Percentiles rank a stretch among this genome's conserved stretches.
Evolutionary conservation across 2,797 vertebrate genomes (phyloP).

Genomic region (Lutjanus campechanus): DNA sequence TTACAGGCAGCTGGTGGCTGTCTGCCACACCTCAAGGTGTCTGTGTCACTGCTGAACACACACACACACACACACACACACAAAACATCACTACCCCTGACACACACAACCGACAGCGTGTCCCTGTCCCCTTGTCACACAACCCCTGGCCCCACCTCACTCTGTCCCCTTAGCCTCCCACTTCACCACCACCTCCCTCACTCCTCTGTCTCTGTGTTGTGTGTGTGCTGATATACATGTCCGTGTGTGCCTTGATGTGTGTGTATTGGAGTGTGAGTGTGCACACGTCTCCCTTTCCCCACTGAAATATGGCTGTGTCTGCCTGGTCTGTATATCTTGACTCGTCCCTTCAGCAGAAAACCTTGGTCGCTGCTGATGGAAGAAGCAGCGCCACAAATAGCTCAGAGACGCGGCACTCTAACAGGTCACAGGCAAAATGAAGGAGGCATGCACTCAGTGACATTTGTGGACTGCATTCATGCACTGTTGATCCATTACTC

Average conservation of each 20-base stretch:
- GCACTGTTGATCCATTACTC: constrained; percentile 48
- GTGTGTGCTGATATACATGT: constrained; percentile 42
- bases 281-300: constrained; percentile 45
- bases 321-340: constrained; percentile 72
- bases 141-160: constrained; percentile 69
- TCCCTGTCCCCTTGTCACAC: constrained; percentile 73
- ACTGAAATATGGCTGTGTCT: constrained; percentile 77
- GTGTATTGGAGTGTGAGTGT: constrained; percentile 56
- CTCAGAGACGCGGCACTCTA: constrained; percentile 48
- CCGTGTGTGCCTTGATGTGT: constrained; percentile 41
- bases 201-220: constrained; percentile 25
- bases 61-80: constrained; percentile 30
- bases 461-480: constrained; percentile 37
- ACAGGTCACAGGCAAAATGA: constrained; percentile 66
- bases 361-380: constrained; percentile 78
- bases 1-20: constrained; percentile 80
- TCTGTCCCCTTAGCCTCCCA: constrained; percentile 67
- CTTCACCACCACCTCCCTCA: constrained; percentile 57
- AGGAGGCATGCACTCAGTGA: constrained; percentile 42
- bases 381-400: constrained; percentile 69
- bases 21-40: constrained; percentile 82
- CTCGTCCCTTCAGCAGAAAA: constrained; percentile 71
- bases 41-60: constrained; percentile 59
- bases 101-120: constrained; percentile 61
- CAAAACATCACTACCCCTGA: constrained; percentile 49